phyloP scores from a whole-genome alignment of 2,113 vertebrate species.

The Urocynchramus pylzowi region DNA sequence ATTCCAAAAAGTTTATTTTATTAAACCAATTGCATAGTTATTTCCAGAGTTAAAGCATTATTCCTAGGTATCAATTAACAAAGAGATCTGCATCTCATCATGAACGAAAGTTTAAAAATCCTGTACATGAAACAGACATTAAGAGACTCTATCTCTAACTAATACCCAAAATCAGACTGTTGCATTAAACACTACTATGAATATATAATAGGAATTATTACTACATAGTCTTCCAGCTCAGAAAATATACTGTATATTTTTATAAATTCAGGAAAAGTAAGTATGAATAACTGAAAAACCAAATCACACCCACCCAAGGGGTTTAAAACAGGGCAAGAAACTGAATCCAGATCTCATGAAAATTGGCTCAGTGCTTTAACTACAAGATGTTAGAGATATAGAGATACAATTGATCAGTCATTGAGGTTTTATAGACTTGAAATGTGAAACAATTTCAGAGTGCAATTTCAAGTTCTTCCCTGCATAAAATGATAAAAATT shows the following conservation, averaged over 20 bases:
- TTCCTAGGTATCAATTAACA: not conserved
- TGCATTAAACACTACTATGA: not conserved
- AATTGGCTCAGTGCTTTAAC: not conserved
- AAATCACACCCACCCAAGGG: not conserved
- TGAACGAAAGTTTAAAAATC: not conserved
- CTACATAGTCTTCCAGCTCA: not conserved
- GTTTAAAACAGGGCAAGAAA: not conserved
- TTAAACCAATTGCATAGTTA: not conserved
- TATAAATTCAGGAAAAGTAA: not conserved
- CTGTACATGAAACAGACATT: not conserved
- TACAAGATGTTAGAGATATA: not conserved
- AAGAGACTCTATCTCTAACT: not conserved
- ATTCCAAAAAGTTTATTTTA: slow-evolving; percentile 31
- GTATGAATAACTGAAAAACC: not conserved
- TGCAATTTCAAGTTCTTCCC: not conserved
- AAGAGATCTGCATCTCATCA: not conserved
- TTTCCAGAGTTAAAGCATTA: not conserved
- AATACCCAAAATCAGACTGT: not conserved
- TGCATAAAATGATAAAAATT: not conserved
- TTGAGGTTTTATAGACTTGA: not conserved
- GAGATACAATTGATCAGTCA: not conserved
- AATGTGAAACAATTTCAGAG: not conserved
- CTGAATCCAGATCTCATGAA: not conserved
- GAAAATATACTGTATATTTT: not conserved
- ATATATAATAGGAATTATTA: not conserved